Base-by-base conservation (phyloP, 2,888 invertebrate genomes). In the Drosophila flavopinicola region DNA sequence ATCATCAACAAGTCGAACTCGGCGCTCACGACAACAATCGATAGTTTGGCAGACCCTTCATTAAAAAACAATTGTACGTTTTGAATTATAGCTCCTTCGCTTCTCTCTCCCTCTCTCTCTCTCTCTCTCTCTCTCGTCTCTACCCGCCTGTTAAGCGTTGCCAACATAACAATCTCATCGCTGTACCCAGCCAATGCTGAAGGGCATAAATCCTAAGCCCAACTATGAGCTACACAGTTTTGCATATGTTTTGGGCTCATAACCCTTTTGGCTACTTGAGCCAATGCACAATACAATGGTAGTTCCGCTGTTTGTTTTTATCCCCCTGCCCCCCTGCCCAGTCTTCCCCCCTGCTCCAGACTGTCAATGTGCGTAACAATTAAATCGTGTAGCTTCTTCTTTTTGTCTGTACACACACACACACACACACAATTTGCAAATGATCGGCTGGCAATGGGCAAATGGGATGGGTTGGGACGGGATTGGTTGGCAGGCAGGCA, bases 301-400 rank as follows among this genome's bases (percentile, higher is more conserved):
- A 41, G 47, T 58, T 53, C 47, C 57, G 49, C 51, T 47, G 51
- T 49, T 44, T 49, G 44, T 56, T 52, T 20, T 37, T 29, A 35
- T 10, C 1, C 13, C 1, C 4, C 9, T 1, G 13, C 3, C 11
- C 9, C 47, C 4, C 13, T 13, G 10, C 11, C 13, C n/a, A n/a
- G 13, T 7, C 6, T 6, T 9, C 4, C 13, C 2, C 15, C 6
- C 11, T 6, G 61, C 24, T 25, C 42, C 47, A 32, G 60, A 65
- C 70, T 78, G 83, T 83, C 77, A 85, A 78, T 84, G 87, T 88
- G 88, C 88, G 88, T 88, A 89, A 89, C 88, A 89, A 89, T 88
- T 88, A 87, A 87, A 83, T 88, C 88, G 89, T 88, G 88, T 86
- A 54, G 76, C 78, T 75, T 72, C 82, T 75, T 60, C 75, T 66